Evolutionary conservation across 2,113 vertebrate species (phyloP).

Genomic region (Chascanopsetta lugubris): DNA sequence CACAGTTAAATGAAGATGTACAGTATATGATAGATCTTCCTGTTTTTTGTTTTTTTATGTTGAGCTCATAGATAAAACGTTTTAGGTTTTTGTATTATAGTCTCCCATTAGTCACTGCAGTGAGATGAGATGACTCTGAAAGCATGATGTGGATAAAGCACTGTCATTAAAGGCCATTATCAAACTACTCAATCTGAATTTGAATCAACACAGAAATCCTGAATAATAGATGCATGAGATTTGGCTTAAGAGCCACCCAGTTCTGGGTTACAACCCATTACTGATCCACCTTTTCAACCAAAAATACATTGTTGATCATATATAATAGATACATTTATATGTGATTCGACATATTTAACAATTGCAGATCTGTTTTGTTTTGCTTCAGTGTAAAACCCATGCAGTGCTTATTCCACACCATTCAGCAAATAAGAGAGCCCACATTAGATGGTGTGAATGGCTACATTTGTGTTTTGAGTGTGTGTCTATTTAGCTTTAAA

Average conservation of each 20-base stretch:
- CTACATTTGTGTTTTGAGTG: constrained; percentile 70
- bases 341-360: neutral
- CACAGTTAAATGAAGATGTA: constrained; percentile 60
- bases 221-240: neutral
- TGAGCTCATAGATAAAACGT: constrained; percentile 48
- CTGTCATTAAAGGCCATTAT: constrained; percentile 35
- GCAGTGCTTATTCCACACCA: constrained; percentile 73
- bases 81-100: constrained; percentile 35
- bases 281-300: neutral
- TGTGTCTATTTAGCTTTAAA: constrained; percentile 77
- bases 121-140: constrained; percentile 52
- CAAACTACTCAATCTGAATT: constrained; percentile 4
- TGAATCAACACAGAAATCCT: neutral
- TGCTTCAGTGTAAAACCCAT: neutral
- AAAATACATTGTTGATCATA: neutral
- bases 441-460: constrained; percentile 68
- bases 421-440: constrained; percentile 39
- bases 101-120: constrained; percentile 63
- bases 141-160: constrained; percentile 71
- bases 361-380: constrained; percentile 16
- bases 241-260: neutral
- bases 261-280: neutral
- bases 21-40: constrained; percentile 53
- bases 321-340: too few species aligned
- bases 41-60: constrained; percentile 43